phyloP scores from a whole-genome alignment of 2,113 vertebrate species.

The Apodemus sylvaticus region DNA sequence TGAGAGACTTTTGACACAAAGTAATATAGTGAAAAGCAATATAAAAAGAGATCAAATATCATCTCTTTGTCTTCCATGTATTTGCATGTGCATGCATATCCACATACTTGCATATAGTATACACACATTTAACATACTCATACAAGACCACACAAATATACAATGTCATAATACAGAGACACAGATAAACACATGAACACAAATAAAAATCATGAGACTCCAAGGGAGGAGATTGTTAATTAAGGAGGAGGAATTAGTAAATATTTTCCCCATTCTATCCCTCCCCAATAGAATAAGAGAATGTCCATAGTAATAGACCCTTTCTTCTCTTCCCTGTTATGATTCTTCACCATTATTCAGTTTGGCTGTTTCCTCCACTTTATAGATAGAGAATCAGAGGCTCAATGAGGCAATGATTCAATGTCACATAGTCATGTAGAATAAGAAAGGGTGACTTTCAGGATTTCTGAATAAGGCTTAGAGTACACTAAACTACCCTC shows the following conservation, averaged over 20 bases:
- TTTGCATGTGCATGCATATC: background rate
- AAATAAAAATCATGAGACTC: background rate
- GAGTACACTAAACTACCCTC: background rate
- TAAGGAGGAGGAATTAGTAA: background rate
- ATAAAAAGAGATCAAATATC: background rate
- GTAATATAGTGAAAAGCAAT: background rate
- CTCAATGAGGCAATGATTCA: background rate
- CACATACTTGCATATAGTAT: background rate
- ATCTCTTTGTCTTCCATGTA: background rate
- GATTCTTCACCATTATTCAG: background rate
- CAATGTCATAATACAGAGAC: background rate
- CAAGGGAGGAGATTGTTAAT: background rate
- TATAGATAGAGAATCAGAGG: background rate
- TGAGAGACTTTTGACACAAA: background rate
- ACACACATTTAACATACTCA: background rate
- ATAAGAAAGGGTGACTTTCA: background rate
- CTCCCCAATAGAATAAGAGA: background rate
- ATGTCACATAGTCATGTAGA: background rate
- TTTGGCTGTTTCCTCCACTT: background rate
- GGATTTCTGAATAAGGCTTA: background rate
- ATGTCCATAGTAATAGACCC: fast-evolving
- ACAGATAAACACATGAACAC: background rate
- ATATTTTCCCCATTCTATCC: background rate
- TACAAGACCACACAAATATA: background rate
- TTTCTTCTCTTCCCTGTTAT: background rate